phyloP scores from a whole-genome alignment of 2,797 vertebrate species.

The Rhincodon typus region DNA sequence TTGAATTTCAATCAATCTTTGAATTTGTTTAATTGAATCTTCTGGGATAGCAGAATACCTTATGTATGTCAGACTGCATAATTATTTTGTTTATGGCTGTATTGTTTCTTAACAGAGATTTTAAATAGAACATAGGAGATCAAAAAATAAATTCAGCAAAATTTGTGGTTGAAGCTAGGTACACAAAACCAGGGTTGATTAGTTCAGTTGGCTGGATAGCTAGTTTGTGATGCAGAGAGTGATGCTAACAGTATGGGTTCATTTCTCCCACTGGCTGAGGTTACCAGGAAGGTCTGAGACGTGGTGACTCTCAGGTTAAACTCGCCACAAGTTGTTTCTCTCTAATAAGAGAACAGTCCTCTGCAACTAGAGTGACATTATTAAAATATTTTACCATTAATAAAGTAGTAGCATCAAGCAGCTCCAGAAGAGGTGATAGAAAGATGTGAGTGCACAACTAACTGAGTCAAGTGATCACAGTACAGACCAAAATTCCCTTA shows the following conservation, averaged over 20 bases:
- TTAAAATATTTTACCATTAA: background rate
- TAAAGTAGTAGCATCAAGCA: background rate
- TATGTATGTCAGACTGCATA: background rate
- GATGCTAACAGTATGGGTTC: too few relatives aligned
- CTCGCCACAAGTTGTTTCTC: too few relatives aligned
- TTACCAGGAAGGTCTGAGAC: too few relatives aligned
- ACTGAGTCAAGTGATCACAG: background rate
- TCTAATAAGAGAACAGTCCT: too few relatives aligned
- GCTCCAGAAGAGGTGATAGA: background rate
- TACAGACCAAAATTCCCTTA: background rate
- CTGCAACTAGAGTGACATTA: background rate
- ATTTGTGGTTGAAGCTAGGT: background rate
- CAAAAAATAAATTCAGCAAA: background rate
- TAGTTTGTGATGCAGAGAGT: too few relatives aligned
- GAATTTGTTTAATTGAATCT: background rate
- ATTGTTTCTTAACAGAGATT: background rate
- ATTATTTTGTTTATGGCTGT: background rate
- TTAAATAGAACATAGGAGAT: background rate
- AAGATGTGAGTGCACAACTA: background rate
- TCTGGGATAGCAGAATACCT: background rate
- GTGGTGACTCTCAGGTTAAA: too few relatives aligned
- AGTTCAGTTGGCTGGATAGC: too few relatives aligned
- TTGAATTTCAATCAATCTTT: background rate
- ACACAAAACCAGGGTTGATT: too few relatives aligned
- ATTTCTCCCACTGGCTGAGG: too few relatives aligned